Evolutionary conservation across 2,113 vertebrate genomes (phyloP).

Genomic region (Uropsilus gracilis): DNA sequence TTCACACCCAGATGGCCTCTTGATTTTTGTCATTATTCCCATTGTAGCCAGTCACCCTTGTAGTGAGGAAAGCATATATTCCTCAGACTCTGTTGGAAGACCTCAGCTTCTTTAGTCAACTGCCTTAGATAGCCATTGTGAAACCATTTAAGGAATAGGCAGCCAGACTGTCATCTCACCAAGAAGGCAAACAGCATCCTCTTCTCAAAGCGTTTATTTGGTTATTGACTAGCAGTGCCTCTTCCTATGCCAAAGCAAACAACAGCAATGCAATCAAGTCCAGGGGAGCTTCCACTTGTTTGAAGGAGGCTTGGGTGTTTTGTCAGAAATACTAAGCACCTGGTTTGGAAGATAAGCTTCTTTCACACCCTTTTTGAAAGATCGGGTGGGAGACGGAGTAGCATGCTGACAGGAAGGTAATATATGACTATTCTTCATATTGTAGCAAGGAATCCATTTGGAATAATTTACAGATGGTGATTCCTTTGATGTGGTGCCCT

Average conservation of each 20-base stretch:
- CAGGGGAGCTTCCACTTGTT: background rate
- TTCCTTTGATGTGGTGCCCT: conserved; percentile 53
- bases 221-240: background rate
- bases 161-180: background rate
- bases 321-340: background rate
- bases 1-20: background rate
- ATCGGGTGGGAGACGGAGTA: background rate
- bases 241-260: background rate
- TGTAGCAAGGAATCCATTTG: conserved; percentile 65
- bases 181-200: background rate
- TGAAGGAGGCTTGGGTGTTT: background rate
- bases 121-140: background rate
- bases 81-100: background rate
- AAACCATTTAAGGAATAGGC: background rate
- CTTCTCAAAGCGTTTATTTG: background rate
- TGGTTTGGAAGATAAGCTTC: background rate
- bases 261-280: background rate
- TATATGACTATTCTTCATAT: conserved; percentile 19
- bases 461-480: conserved; percentile 41
- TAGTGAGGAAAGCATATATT: background rate
- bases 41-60: background rate
- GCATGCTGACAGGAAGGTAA: background rate
- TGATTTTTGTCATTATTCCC: background rate
- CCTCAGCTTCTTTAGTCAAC: background rate
- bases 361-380: conserved; percentile 21